Percentiles rank a stretch among this genome's conserved stretches.
phyloP scores from a whole-genome alignment of 2,113 vertebrate genomes.

The Oostethus manadensis region DNA sequence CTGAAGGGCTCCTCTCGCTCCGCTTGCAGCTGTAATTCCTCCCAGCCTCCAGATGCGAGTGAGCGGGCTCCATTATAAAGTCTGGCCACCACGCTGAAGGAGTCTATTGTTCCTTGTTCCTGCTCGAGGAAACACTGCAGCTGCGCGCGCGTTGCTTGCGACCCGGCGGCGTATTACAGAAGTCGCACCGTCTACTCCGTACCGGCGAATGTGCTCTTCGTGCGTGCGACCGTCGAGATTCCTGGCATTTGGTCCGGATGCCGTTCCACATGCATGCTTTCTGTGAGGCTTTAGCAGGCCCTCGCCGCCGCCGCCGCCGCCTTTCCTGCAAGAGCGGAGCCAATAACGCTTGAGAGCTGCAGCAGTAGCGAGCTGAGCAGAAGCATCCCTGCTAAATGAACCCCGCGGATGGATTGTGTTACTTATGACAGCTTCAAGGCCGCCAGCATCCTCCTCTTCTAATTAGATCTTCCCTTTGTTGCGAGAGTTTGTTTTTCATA shows the following conservation, averaged over 20 bases:
- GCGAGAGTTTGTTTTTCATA: conserved; percentile 5
- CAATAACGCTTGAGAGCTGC: conserved; percentile 4
- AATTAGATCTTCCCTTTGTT: conserved; percentile 56
- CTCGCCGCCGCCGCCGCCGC: conserved; percentile 36
- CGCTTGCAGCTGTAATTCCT: conserved; percentile 32
- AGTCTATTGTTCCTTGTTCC: conserved; percentile 69
- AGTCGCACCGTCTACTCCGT: neutral
- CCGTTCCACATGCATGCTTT: conserved; percentile 70
- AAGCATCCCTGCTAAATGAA: conserved; percentile 52
- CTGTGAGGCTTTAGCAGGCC: conserved; percentile 35
- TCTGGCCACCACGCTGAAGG: conserved; percentile 45
- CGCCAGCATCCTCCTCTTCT: conserved; percentile 35
- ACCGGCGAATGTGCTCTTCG: conserved; percentile 16
- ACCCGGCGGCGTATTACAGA: neutral
- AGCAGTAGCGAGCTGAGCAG: conserved; percentile 15
- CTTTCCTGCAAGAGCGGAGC: conserved; percentile 7
- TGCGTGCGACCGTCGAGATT: conserved; percentile 59
- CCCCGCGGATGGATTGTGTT: conserved; percentile 48
- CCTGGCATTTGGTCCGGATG: conserved; percentile 73
- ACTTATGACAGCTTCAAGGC: conserved; percentile 55
- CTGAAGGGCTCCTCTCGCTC: conserved; percentile 28
- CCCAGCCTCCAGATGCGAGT: conserved; percentile 38
- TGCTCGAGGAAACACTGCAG: conserved; percentile 62
- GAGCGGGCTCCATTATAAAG: conserved; percentile 31
- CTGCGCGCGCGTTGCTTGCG: conserved; percentile 27